Evolutionary conservation across 2,797 vertebrate genomes (phyloP).

Genomic region (Sciurus carolinensis): DNA sequence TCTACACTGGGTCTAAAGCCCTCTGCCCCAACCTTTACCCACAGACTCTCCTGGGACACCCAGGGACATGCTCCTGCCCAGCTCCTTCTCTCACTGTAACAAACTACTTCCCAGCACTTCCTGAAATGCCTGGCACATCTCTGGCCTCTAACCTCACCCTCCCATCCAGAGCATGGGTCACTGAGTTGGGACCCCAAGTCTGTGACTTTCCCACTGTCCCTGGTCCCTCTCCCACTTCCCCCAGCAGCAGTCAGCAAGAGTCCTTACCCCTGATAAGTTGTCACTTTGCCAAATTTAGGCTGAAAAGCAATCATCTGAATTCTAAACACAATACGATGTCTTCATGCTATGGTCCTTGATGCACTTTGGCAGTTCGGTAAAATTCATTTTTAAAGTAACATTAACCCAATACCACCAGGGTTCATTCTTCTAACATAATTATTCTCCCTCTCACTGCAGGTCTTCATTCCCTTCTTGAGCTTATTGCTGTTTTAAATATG

Average conservation of each 20-base stretch:
- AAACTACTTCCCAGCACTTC: background rate
- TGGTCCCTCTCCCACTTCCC: background rate
- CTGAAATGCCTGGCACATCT: background rate
- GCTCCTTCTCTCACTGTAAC: background rate
- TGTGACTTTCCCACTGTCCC: background rate
- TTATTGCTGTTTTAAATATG: background rate
- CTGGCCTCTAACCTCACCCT: background rate
- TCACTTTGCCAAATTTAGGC: background rate
- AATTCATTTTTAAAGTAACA: background rate
- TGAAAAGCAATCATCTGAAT: background rate
- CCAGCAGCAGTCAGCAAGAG: background rate
- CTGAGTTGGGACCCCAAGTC: no score
- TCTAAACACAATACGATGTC: background rate
- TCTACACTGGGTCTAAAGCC: background rate
- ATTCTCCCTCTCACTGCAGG: background rate
- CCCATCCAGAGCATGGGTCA: background rate
- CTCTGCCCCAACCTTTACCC: background rate
- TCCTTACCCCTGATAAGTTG: background rate
- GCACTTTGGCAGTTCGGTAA: background rate
- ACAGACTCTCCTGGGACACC: background rate
- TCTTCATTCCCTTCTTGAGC: background rate
- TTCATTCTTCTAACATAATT: background rate
- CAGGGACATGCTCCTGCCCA: background rate
- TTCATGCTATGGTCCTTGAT: background rate
- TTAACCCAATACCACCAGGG: background rate